phyloP scores from a whole-genome alignment of 2,888 invertebrate species.

The Tenthredo mesomela region DNA sequence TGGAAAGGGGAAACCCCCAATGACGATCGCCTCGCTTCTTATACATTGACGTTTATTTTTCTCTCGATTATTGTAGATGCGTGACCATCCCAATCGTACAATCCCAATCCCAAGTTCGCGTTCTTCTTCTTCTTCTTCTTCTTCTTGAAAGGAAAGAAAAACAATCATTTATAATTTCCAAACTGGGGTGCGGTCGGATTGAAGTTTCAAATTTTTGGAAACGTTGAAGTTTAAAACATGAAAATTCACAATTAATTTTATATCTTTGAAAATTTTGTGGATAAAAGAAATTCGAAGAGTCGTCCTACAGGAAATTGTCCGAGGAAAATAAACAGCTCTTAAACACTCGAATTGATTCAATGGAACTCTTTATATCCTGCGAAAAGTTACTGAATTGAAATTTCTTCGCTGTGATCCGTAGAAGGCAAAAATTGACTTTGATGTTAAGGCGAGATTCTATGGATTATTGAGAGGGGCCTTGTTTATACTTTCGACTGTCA shows the following conservation, averaged over 20 bases:
- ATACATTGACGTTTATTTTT: conserved; percentile 18
- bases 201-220: too few relatives aligned
- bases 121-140: not conserved
- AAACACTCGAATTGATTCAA: not conserved
- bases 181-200: not conserved
- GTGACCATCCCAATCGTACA: not conserved
- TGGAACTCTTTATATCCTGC: not conserved
- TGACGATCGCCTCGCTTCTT: conserved; percentile 6
- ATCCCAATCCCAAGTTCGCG: not conserved
- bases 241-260: not conserved
- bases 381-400: not conserved
- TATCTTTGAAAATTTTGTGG: not conserved
- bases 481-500: not conserved
- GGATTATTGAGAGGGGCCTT: too few relatives aligned
- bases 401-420: not conserved
- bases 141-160: not conserved
- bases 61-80: not conserved
- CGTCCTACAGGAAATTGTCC: not conserved
- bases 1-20: conserved; percentile 20
- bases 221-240: too few relatives aligned
- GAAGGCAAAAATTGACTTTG: too few relatives aligned
- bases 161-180: not conserved
- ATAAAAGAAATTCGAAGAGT: not conserved
- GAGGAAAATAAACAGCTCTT: not conserved
- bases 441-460: too few relatives aligned